Percentiles rank a stretch among this genome's conserved stretches.
These are phyloP conservation scores for Enteromius fasciolatus DNA, from an alignment of 2,797 vertebrate genomes.

Conservation along the genomic window DNA sequence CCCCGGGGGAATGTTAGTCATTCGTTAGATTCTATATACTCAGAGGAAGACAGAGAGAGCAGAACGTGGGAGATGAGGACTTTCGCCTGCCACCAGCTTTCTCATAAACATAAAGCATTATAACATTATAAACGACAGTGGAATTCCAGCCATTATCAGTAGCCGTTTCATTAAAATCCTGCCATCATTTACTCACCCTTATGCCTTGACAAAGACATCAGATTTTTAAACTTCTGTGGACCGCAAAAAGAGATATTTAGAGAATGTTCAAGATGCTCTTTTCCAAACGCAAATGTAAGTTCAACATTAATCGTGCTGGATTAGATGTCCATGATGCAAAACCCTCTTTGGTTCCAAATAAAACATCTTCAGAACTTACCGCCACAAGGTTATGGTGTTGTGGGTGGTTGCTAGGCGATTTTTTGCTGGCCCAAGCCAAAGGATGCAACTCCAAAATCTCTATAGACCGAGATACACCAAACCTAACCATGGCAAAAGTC, in stretches of 20 bases:
- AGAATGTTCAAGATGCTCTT: not conserved
- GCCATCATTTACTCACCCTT: not conserved
- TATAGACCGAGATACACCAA: not conserved
- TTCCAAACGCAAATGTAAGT: not conserved
- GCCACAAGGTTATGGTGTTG: not conserved
- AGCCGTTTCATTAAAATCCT: conserved; percentile 9
- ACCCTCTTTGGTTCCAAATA: not conserved
- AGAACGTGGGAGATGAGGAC: conserved; percentile 10
- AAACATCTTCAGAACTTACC: not conserved
- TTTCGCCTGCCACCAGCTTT: conserved; percentile 27
- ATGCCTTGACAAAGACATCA: not conserved
- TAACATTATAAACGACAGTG: conserved; percentile 39
- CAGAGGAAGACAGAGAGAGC: conserved; percentile 7
- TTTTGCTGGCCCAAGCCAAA: not conserved
- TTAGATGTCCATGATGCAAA: not conserved
- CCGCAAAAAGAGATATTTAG: not conserved
- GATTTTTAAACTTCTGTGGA: not conserved
- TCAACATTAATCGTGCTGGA: not conserved
- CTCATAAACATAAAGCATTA: conserved; percentile 51
- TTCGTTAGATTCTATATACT: conserved; percentile 44
- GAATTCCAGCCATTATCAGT: conserved; percentile 36
- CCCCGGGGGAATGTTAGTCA: conserved; percentile 56
- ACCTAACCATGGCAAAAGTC: not conserved
- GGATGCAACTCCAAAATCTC: not conserved
- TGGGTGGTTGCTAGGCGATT: not conserved